Percentiles rank a stretch among this genome's conserved stretches.
Conservation (phyloP, 2,797 vertebrate species). For the Notoglanidium macrostoma region DNA sequence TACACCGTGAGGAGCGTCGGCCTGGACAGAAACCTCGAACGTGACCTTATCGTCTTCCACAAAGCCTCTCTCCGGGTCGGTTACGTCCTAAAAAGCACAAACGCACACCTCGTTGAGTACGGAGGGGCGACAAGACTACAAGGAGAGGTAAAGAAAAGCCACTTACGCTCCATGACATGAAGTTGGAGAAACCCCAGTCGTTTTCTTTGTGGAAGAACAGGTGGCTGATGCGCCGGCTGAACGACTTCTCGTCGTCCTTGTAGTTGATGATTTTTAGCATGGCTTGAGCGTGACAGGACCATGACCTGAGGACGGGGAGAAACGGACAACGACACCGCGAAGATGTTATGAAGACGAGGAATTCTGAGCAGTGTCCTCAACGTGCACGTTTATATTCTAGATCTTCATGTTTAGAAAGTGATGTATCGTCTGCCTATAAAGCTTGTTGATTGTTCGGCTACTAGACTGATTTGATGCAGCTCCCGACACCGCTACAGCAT, state of each 20-base stretch:
- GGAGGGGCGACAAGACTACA: background rate
- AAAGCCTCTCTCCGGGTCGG: constrained; percentile 96
- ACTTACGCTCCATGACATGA: constrained; percentile 99
- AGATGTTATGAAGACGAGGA: background rate
- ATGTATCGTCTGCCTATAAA: background rate
- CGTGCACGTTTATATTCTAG: background rate
- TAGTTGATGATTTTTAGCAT: constrained; percentile 99
- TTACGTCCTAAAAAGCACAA: constrained; percentile 85
- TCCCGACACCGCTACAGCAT: background rate
- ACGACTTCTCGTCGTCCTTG: constrained; percentile 98
- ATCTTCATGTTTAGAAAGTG: background rate
- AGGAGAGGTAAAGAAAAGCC: background rate
- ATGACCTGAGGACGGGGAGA: constrained; percentile 80
- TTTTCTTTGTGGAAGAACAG: constrained; percentile 99
- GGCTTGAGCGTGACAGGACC: constrained; percentile 99
- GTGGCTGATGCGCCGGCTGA: constrained; percentile 98
- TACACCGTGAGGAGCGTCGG: constrained; percentile 96
- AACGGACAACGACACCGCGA: background rate
- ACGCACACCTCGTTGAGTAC: background rate
- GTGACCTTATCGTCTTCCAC: constrained; percentile 98
- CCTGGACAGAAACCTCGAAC: constrained; percentile 98
- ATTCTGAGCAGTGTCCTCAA: background rate
- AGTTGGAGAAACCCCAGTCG: constrained; percentile 99
- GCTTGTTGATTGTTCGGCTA: background rate
- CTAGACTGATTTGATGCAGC: background rate